phyloP scores from a whole-genome alignment of 2,113 vertebrate genomes.

The Megaleporinus macrocephalus region DNA sequence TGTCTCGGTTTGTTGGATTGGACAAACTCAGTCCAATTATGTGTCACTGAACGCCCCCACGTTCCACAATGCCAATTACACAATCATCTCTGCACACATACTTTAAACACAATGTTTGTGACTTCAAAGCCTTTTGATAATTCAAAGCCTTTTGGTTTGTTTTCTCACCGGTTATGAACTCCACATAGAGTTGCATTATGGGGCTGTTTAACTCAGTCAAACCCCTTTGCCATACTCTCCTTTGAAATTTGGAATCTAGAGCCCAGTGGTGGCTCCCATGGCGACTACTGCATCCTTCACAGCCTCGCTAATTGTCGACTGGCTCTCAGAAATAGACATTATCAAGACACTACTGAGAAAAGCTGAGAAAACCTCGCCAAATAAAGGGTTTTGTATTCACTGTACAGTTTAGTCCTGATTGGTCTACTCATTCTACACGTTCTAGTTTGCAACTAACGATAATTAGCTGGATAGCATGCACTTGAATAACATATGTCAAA shows the following conservation, averaged over 20 bases:
- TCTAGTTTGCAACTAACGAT: too few relatives aligned
- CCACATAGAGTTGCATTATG: not conserved
- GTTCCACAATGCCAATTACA: constrained; percentile 20
- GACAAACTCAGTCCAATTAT: constrained; percentile 41
- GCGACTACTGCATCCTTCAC: not conserved
- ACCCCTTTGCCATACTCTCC: not conserved
- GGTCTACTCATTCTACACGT: too few relatives aligned
- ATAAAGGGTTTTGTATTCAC: too few relatives aligned
- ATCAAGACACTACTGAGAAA: not conserved
- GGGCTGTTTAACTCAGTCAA: not conserved
- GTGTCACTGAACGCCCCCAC: constrained; percentile 59
- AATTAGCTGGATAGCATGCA: too few relatives aligned
- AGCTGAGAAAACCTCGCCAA: not conserved
- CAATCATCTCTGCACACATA: constrained; percentile 27
- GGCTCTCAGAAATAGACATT: not conserved
- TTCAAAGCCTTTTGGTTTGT: not conserved
- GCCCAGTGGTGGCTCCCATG: not conserved
- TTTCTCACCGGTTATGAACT: not conserved
- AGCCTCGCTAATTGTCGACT: not conserved
- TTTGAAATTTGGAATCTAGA: not conserved
- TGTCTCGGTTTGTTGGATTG: constrained; percentile 4
- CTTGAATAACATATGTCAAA: too few relatives aligned
- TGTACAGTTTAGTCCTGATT: too few relatives aligned
- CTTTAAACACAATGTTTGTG: not conserved
- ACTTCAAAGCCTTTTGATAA: not conserved